These are phyloP conservation scores for Lasioglossum malachurum DNA, from an alignment of 2,888 invertebrate species.

Conservation along the genomic window DNA sequence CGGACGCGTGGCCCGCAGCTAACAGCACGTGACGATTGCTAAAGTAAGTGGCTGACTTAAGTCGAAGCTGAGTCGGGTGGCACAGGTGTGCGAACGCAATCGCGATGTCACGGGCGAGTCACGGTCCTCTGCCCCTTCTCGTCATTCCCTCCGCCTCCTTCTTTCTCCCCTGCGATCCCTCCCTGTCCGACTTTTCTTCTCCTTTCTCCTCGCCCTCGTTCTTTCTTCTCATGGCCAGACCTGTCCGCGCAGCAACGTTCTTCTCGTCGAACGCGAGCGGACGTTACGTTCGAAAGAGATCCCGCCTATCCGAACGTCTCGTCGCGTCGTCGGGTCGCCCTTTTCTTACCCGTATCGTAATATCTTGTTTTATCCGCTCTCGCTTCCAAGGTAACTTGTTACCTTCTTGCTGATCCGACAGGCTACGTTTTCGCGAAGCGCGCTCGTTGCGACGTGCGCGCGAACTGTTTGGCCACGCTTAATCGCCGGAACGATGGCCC, in stretches of 20 bases:
- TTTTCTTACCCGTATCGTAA: conserved; percentile 65
- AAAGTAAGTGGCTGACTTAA: conserved; percentile 80
- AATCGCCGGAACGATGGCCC: conserved; percentile 1
- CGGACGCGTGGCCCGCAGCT: conserved; percentile 66
- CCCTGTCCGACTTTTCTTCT: conserved; percentile 32
- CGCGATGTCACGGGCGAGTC: conserved; percentile 83
- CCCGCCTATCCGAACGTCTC: conserved; percentile 57
- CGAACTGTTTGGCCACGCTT: conserved; percentile 15
- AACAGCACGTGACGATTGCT: conserved; percentile 81
- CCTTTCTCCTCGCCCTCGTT: conserved; percentile 53
- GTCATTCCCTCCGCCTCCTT: conserved; percentile 37
- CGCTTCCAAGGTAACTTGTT: conserved; percentile 65
- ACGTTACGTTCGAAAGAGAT: conserved; percentile 12
- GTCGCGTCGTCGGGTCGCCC: conserved; percentile 37
- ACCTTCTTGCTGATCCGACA: conserved; percentile 64
- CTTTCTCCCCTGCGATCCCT: conserved; percentile 44
- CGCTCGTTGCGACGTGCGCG: conserved; percentile 17
- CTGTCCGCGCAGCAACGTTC: conserved; percentile 16
- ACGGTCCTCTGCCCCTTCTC: conserved; percentile 73
- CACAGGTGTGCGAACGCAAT: conserved; percentile 84
- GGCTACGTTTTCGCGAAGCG: conserved; percentile 44
- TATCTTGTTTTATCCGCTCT: conserved; percentile 71
- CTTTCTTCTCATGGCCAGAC: conserved; percentile 38
- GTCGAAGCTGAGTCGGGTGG: conserved; percentile 69
- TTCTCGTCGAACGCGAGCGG: conserved; percentile 30